Evolutionary conservation across 2,888 invertebrate genomes (phyloP).

Genomic region (Bombylius discolor): DNA sequence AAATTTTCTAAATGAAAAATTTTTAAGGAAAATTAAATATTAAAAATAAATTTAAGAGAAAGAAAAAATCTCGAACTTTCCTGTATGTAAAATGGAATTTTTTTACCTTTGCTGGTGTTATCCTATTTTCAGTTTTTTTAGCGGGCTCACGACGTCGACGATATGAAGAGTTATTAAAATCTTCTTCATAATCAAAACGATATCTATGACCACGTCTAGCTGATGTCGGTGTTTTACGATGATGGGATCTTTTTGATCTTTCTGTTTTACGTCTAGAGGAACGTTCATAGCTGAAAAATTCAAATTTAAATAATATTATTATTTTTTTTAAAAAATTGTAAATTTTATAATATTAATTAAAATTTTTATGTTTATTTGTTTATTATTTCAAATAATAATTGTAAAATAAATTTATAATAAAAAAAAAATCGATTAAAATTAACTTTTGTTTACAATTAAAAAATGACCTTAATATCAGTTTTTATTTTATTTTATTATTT

Average conservation of each 20-base stretch:
- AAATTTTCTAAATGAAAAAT: too few species aligned
- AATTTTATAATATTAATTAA: too few species aligned
- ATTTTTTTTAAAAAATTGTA: not conserved
- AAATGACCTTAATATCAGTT: too few species aligned
- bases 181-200: conserved; percentile 37
- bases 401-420: too few species aligned
- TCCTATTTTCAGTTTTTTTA: conserved; percentile 34
- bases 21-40: too few species aligned
- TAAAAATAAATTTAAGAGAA: too few species aligned
- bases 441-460: too few species aligned
- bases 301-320: conserved; percentile 1
- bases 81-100: conserved; percentile 28
- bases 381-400: too few species aligned
- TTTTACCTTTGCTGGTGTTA: conserved; percentile 37
- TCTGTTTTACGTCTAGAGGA: conserved; percentile 67
- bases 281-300: conserved; percentile 41
- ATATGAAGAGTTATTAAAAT: conserved; percentile 33
- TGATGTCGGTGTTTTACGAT: conserved; percentile 67
- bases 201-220: conserved; percentile 58
- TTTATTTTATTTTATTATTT: too few species aligned
- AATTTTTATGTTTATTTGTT: too few species aligned
- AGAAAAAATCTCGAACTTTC: conserved; percentile 13
- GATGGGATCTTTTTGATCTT: conserved; percentile 73
- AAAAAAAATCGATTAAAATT: too few species aligned
- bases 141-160: conserved; percentile 31